A percentile compares a stretch with the other conserved stretches of the same genome.
Conservation (phyloP, 2,797 vertebrate species). For the Bradypodion ventrale region DNA sequence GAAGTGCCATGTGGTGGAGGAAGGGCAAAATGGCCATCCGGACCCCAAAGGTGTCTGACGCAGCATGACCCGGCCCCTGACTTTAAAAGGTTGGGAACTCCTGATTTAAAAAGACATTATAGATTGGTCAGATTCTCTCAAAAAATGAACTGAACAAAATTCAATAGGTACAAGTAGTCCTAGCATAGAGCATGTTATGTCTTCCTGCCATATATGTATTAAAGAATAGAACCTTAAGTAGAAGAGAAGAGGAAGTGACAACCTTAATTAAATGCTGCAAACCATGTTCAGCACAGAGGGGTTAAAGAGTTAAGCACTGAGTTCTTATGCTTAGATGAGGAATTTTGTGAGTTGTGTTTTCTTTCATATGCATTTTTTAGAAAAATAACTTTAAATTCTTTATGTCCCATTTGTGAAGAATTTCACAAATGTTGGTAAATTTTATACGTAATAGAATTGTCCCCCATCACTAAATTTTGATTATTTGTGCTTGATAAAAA, state of each 20-base stretch:
- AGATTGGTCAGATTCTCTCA: neutral
- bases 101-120: neutral
- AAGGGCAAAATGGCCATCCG: no score
- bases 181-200: neutral
- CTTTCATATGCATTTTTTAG: neutral
- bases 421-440: neutral
- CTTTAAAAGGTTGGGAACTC: no score
- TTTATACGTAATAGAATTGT: neutral
- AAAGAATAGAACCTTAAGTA: neutral
- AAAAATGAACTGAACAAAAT: neutral
- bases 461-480: neutral
- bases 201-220: neutral
- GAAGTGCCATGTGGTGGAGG: no score
- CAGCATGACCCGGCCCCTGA: no score
- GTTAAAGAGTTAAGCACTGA: neutral
- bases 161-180: neutral
- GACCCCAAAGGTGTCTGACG: no score
- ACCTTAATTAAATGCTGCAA: neutral
- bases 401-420: neutral
- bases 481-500: neutral
- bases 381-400: no score
- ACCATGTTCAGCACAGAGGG: neutral
- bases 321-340: no score
- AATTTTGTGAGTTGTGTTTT: neutral
- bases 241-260: neutral